These are phyloP conservation scores for Rallus limicola DNA, from an alignment of 2,113 vertebrate species.

Conservation along the genomic window DNA sequence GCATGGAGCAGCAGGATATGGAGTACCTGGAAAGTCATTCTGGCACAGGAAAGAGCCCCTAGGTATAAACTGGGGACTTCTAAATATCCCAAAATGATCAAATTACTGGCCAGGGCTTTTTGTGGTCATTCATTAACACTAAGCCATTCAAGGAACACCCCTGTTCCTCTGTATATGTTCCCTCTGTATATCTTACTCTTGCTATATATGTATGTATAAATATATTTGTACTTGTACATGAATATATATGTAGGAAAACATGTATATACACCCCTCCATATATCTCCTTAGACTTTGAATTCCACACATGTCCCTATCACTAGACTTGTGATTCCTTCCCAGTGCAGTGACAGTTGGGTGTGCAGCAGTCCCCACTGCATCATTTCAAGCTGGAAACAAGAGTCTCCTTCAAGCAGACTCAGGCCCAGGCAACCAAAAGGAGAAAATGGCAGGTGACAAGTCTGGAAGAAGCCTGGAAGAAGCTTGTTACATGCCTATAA, in stretches of 20 bases:
- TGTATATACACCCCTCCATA: background rate
- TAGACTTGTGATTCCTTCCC: background rate
- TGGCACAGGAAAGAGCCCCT: too few relatives aligned
- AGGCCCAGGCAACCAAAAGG: background rate
- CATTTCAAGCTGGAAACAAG: background rate
- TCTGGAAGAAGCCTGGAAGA: background rate
- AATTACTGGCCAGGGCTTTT: background rate
- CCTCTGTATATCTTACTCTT: background rate
- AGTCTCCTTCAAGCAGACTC: background rate
- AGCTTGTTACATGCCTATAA: background rate
- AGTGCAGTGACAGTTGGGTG: too few relatives aligned
- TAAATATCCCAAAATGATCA: background rate
- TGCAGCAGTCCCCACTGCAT: background rate
- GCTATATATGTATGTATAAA: background rate
- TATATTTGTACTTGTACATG: background rate
- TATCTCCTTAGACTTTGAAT: too few relatives aligned
- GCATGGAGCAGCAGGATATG: background rate
- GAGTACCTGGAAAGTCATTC: background rate
- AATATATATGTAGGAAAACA: background rate
- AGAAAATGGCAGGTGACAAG: background rate
- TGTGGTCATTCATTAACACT: background rate
- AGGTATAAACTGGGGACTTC: background rate
- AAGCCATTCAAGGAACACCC: background rate
- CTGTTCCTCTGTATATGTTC: background rate
- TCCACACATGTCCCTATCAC: too few relatives aligned